Conservation (phyloP, 1,140 invertebrate genomes). For the Drosophila setifemur region DNA sequence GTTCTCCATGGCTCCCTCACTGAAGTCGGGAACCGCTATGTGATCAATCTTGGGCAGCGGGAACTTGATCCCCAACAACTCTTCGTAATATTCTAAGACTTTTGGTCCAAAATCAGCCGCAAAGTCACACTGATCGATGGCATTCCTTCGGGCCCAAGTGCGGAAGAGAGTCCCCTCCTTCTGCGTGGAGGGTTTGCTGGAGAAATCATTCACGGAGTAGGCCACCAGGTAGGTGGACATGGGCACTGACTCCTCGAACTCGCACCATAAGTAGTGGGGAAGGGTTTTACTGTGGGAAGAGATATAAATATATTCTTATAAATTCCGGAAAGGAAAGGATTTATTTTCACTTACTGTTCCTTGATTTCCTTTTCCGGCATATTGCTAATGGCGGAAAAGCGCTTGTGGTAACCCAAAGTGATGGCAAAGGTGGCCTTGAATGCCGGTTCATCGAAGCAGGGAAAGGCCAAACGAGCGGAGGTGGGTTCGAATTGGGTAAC, state of each 20-base stretch:
- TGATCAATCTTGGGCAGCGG: conserved; percentile 88
- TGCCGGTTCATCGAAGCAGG: conserved; percentile 96
- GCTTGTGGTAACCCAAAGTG: conserved; percentile 87
- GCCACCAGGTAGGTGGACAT: conserved; percentile 94
- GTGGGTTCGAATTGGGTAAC: conserved; percentile 94
- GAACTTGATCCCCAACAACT: conserved; percentile 87
- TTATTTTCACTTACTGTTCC: conserved; percentile 27
- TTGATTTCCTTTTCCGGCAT: conserved; percentile 83
- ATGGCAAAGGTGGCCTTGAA: conserved; percentile 94
- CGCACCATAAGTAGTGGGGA: conserved; percentile 83
- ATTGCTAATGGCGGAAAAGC: conserved; percentile 81
- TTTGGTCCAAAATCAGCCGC: conserved; percentile 84
- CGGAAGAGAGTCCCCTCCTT: conserved; percentile 84
- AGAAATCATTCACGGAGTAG: conserved; percentile 90
- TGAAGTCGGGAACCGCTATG: conserved; percentile 91
- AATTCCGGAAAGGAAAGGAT: neutral
- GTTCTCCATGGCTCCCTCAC: conserved; percentile 88
- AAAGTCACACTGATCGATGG: conserved; percentile 86
- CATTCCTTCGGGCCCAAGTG: conserved; percentile 86
- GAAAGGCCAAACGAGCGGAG: conserved; percentile 93
- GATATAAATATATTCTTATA: neutral
- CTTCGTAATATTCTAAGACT: conserved; percentile 85
- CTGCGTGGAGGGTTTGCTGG: conserved; percentile 85
- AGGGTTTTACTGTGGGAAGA: neutral
- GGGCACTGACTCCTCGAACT: conserved; percentile 86